These are phyloP conservation scores for Chironomus riparius DNA, from an alignment of 2,888 invertebrate species.

Conservation along the genomic window DNA sequence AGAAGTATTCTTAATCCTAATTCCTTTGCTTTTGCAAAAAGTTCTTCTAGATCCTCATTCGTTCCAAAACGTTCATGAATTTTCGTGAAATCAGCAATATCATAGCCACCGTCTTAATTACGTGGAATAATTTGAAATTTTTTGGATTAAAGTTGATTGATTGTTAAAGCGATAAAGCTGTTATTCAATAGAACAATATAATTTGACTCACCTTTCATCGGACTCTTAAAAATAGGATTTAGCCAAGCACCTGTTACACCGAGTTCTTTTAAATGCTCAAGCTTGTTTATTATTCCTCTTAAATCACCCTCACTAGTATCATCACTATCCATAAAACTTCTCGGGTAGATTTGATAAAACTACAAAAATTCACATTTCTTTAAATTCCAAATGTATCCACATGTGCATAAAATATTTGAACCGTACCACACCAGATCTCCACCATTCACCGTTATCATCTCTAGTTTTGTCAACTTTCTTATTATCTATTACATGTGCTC, in stretches of 20 bases:
- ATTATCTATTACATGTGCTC: no score
- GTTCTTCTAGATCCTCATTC: conserved; percentile 46
- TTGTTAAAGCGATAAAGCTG: neutral
- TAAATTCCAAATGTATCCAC: neutral
- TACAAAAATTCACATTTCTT: neutral
- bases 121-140: neutral
- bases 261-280: conserved; percentile 55
- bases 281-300: conserved; percentile 49
- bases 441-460: neutral
- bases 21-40: conserved; percentile 37
- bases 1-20: conserved; percentile 44
- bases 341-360: conserved; percentile 71
- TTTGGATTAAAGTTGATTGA: neutral
- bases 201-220: conserved; percentile 34
- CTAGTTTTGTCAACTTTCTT: neutral
- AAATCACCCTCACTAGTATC: conserved; percentile 63
- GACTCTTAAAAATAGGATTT: conserved; percentile 54
- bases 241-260: conserved; percentile 61
- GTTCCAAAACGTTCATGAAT: conserved; percentile 52
- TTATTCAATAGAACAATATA: neutral
- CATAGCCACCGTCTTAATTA: conserved; percentile 53
- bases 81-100: conserved; percentile 49
- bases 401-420: neutral
- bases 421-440: neutral
- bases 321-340: conserved; percentile 69